Base-by-base conservation (phyloP, 2,113 vertebrate species). In the Phalacrocorax pelagicus region DNA sequence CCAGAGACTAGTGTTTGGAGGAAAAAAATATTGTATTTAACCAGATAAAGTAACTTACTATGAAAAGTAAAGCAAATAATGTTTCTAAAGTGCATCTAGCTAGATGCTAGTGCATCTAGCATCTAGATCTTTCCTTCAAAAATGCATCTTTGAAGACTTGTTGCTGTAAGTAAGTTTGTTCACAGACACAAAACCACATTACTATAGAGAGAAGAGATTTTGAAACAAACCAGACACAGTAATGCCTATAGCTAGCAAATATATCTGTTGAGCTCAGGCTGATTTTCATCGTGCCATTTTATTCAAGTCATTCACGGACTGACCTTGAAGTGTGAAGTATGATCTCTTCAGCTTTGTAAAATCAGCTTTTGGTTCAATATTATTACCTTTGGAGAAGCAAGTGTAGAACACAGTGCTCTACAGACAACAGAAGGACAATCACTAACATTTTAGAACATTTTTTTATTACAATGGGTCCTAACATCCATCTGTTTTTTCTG, bases 401-500 rank as follows among this genome's bases (percentile, higher is more conserved):
- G 4, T 65, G 16, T n/a, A n/a, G n/a, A n/a, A n/a, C 61, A 69
- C 62, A 87, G 66, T 61, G 66, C 66, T 73, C 23, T 69, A 42
- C 70, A 87, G 84, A 85, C 61, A 91, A 61, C 61, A 79, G 89
- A 94, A 94, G 88, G 66, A 81, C 80, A 94, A 90, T 89, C 0
- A 0, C 81, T 94, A 66, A 69, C 74, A 54, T 82, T 95, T 97
- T 54, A 81, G 91, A 92, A 89, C 49, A 11, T 61, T 86, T 84
- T 94, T 94, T 69, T 65, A 52, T 94, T 92, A 86, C 82, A 93
- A 74, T 94, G 71, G 51, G 23, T 92, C 36, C 80, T 95, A 74
- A 81, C 62, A 94, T 71, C 82, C 94, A 84, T 94, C 96, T 95
- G 85, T 51, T 77, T 95, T 95, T 96, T 86, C 92, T 95, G 86